A percentile compares a stretch with the other conserved stretches of the same genome.
Evolutionary conservation across 2,113 vertebrate genomes (phyloP).

Genomic region (Setophaga petechia): DNA sequence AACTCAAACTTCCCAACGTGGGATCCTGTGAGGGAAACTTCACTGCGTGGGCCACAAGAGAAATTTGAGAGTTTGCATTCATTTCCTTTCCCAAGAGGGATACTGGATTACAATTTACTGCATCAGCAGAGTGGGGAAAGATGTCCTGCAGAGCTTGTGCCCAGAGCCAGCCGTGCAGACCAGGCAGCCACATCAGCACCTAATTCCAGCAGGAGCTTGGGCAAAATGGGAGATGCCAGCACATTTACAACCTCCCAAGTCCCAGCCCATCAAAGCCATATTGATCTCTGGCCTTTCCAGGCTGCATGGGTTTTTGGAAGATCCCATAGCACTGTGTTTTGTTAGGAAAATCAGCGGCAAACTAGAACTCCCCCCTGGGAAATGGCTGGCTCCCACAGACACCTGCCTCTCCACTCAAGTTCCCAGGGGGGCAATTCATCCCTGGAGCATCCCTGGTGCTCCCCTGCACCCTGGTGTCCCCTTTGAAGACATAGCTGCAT

Average conservation of each 20-base stretch:
- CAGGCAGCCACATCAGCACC: rapidly evolving
- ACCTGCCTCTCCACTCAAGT: not conserved
- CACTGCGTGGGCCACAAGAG: rapidly evolving
- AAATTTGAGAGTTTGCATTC: not conserved
- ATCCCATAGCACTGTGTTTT: rapidly evolving
- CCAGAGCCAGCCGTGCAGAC: not conserved
- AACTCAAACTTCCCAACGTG: rapidly evolving
- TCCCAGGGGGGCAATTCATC: not conserved
- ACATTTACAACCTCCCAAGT: not conserved
- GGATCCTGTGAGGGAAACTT: not conserved
- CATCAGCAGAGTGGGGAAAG: not conserved
- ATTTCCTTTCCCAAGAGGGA: not conserved
- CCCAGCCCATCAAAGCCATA: not conserved
- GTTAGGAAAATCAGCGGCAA: not conserved
- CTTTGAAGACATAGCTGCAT: slow-evolving; percentile 43
- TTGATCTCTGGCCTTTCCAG: not conserved
- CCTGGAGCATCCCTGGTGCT: not conserved
- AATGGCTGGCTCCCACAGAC: not conserved
- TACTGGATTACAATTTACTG: not conserved
- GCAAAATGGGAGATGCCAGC: not conserved
- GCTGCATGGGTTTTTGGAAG: not conserved
- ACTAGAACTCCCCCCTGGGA: not conserved
- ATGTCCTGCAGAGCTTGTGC: not conserved
- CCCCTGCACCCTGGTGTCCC: not conserved
- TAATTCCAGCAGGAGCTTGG: not conserved